Percentiles rank a stretch among this genome's conserved stretches.
Evolutionary conservation across 1,140 invertebrate species (phyloP).

Genomic region (Diorhabda elongata): DNA sequence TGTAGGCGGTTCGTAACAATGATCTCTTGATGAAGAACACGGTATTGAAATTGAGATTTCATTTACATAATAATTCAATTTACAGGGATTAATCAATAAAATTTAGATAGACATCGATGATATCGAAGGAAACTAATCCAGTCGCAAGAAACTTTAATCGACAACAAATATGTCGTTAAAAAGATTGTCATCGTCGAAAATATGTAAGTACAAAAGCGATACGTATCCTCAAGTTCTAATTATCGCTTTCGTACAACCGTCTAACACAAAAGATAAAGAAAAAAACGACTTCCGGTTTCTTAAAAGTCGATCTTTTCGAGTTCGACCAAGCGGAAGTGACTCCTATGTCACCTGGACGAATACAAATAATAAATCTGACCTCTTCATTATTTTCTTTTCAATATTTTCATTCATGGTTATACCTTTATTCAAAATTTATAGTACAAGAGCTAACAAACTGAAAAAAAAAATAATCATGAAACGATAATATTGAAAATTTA

Average conservation of each 20-base stretch:
- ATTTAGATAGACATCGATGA: too few relatives aligned
- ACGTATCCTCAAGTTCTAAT: conserved; percentile 8
- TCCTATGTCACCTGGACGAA: conserved; percentile 34
- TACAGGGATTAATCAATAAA: too few relatives aligned
- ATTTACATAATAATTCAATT: too few relatives aligned
- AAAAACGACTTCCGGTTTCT: conserved; percentile 24
- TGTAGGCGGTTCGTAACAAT: too few relatives aligned
- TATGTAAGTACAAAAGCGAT: neutral
- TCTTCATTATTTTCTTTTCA: conserved; percentile 28
- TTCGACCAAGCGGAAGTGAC: conserved; percentile 34
- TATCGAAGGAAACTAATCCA: too few relatives aligned
- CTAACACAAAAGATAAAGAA: conserved; percentile 6
- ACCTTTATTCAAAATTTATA: neutral
- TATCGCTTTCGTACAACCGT: conserved; percentile 10
- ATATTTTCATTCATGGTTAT: conserved; percentile 17
- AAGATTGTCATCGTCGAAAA: too few relatives aligned
- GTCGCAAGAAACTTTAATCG: too few relatives aligned
- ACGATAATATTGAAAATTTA: too few relatives aligned
- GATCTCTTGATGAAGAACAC: too few relatives aligned
- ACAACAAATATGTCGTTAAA: too few relatives aligned
- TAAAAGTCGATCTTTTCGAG: conserved; percentile 24
- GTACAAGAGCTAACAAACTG: neutral
- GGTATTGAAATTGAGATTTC: too few relatives aligned
- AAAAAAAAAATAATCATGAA: too few relatives aligned
- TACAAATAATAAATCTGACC: conserved; percentile 35